Evolutionary conservation across 1,140 invertebrate genomes (phyloP).

Genomic region (Agrilus planipennis): DNA sequence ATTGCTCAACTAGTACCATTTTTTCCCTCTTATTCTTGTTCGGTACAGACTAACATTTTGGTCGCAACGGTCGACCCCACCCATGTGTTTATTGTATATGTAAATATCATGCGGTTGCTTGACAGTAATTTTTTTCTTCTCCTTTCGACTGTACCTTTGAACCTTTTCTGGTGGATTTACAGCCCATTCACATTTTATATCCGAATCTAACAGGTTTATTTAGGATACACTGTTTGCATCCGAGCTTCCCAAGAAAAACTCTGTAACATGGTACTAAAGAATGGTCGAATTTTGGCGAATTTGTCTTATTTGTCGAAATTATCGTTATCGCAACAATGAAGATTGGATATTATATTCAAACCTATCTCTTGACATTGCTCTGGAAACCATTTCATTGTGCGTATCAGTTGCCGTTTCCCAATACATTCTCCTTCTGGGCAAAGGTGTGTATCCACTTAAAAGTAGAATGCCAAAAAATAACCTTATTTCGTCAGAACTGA

Average conservation of each 20-base stretch:
- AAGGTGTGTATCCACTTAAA: background rate
- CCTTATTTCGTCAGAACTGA: background rate
- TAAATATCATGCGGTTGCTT: conserved; percentile 14
- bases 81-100: conserved; percentile 20
- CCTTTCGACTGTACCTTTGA: conserved; percentile 16
- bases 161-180: too few species aligned
- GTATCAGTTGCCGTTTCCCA: conserved; percentile 1
- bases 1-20: too few species aligned
- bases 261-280: conserved; percentile 13
- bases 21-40: conserved; percentile 17
- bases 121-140: conserved; percentile 15
- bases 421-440: conserved; percentile 1
- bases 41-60: conserved; percentile 17
- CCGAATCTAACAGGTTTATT: conserved; percentile 15
- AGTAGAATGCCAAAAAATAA: background rate
- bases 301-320: conserved; percentile 19
- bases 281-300: conserved; percentile 25
- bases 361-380: background rate
- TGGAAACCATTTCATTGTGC: background rate
- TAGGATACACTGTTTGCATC: conserved; percentile 18
- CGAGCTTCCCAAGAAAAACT: conserved; percentile 15
- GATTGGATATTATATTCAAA: conserved; percentile 13
- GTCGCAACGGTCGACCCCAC: conserved; percentile 19
- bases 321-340: conserved; percentile 22
- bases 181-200: conserved; percentile 14